These are phyloP conservation scores for Torymus tubicola DNA, from an alignment of 2,888 invertebrate species.

Conservation along the genomic window DNA sequence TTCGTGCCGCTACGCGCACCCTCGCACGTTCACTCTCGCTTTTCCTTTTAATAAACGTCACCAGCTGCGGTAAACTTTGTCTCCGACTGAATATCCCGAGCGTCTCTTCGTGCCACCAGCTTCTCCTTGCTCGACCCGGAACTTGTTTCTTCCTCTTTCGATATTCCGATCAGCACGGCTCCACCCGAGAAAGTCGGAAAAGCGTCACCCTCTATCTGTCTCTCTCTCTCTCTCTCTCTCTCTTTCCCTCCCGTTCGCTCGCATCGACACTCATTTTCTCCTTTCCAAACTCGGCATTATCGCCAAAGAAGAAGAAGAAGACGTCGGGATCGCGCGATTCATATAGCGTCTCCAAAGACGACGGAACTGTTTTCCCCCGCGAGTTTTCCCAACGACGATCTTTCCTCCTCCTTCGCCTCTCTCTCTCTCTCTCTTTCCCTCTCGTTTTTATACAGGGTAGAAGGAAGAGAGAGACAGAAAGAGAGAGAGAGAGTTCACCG, in stretches of 20 bases:
- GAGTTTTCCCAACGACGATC: background rate
- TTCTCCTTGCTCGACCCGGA: background rate
- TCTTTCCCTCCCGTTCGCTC: background rate
- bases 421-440: too few relatives aligned
- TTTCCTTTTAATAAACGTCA: conserved; percentile 18
- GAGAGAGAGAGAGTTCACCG: conserved; percentile 1
- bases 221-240: background rate
- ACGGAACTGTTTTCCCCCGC: background rate
- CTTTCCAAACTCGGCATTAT: background rate
- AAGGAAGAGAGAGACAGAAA: too few relatives aligned
- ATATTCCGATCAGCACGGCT: conserved; percentile 37
- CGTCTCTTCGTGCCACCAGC: background rate
- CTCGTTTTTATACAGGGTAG: conserved; percentile 7
- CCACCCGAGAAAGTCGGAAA: background rate
- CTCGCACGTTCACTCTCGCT: background rate
- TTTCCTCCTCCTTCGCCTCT: background rate
- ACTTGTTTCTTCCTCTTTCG: conserved; percentile 34
- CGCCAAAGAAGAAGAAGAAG: background rate
- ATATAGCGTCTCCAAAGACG: conserved; percentile 9
- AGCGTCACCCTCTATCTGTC: conserved; percentile 12
- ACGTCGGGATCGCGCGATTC: background rate
- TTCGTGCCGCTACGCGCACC: background rate
- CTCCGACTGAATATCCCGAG: background rate
- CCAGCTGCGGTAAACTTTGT: background rate
- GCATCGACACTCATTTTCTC: background rate